Conservation (phyloP, 2,888 invertebrate species). For the Orchesella flavescens region DNA sequence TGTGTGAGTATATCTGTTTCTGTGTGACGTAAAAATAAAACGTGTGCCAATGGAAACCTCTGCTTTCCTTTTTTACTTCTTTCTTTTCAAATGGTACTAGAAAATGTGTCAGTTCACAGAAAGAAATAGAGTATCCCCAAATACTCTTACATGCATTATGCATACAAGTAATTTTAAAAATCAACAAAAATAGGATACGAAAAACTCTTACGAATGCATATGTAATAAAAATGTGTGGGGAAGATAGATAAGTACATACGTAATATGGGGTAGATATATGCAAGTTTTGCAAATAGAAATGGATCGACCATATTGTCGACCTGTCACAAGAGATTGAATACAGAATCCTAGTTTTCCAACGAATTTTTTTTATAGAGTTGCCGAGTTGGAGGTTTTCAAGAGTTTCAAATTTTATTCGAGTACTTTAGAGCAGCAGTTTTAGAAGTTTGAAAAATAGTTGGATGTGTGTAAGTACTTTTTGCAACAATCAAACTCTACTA, state of each 20-base stretch:
- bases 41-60: neutral
- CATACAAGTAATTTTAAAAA: neutral
- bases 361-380: neutral
- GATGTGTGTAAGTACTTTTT: too few species aligned
- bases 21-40: too few species aligned
- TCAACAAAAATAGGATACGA: neutral
- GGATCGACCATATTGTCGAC: neutral
- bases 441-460: too few species aligned
- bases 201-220: too few species aligned
- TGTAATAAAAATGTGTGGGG: too few species aligned
- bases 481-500: too few species aligned
- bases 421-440: too few species aligned
- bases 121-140: neutral
- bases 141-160: neutral
- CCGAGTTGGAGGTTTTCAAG: neutral
- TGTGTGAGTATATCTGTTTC: too few species aligned
- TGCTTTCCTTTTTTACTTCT: neutral
- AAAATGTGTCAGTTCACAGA: slow-evolving; percentile 32
- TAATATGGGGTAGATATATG: too few species aligned
- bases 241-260: too few species aligned
- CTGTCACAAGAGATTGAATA: neutral
- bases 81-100: neutral
- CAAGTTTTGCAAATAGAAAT: neutral
- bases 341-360: neutral
- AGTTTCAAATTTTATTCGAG: neutral